Base-by-base conservation (phyloP, 2,113 vertebrate species). In the Malurus alboscapulatus region DNA sequence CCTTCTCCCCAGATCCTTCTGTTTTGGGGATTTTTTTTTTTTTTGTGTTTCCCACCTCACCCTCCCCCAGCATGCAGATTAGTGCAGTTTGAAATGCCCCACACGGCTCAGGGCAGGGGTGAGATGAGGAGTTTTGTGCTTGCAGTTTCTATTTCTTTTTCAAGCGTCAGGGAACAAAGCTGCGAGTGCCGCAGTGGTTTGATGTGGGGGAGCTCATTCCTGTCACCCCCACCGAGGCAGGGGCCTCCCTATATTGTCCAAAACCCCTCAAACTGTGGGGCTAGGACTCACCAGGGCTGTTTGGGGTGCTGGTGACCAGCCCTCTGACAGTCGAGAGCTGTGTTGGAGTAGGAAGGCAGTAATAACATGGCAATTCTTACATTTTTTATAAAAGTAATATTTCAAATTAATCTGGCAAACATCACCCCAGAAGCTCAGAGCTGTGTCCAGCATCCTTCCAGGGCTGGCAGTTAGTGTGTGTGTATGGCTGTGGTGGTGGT, bases 141-240 rank as follows among this genome's bases (percentile, higher is more conserved):
- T 6, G 19, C 22, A 1, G 61, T 75, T 95, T 88, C 84, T 88
- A 12, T 91, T 91, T 84, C 87, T 63, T 53, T 59, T 45, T 67
- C 48, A 34, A 45, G 79, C 32, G 1, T 48, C 24, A 4, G 48
- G 18, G 84, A 87, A 40, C 91, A 80, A 68, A 68, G 44, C 59
- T 74, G 81, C 0, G 20, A 58, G 71, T 3, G 30, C 0, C 3
- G 74, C 50, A 0, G 61, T 16, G 42, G 26, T 75, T 80, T 0
- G 1, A 12, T 29, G 25, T 2, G 26, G 17, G 74, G 57, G 1
- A 7, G 5, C 14, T 32, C 0, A 0, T 34, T 15, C 4, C 62
- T 1, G 0, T 80, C 32, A 3, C 44, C 48, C 22, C 44, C 14
- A 2, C 13, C 0, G 0, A 32, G 48, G 4, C 11, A 14, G 55